A percentile compares a stretch with the other conserved stretches of the same genome.
These are phyloP conservation scores for Rosalia funebris DNA, from an alignment of 2,888 invertebrate genomes.

Conservation along the genomic window DNA sequence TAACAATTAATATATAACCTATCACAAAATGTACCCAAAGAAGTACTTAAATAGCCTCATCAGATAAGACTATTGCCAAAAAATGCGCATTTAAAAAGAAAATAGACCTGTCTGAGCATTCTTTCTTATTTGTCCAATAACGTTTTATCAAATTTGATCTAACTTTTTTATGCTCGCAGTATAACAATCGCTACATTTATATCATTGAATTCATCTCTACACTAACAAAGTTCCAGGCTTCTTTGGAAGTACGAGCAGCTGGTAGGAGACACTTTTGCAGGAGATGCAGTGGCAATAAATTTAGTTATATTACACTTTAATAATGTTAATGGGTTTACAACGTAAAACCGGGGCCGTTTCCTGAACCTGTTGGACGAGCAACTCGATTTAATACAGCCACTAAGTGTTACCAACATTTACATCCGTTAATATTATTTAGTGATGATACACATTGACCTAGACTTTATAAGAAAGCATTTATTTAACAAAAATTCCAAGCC, in stretches of 20 bases:
- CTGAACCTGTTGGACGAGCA: conserved; percentile 81
- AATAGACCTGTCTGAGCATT: too few species aligned
- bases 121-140: too few species aligned
- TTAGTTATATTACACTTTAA: conserved; percentile 86
- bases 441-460: conserved; percentile 92
- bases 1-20: too few species aligned
- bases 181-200: too few species aligned
- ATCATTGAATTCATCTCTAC: not conserved
- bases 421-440: conserved; percentile 87
- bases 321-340: conserved; percentile 95
- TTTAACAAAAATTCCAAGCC: too few species aligned
- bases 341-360: conserved; percentile 74
- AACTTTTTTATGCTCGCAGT: too few species aligned
- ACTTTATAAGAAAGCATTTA: conserved; percentile 77
- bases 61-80: too few species aligned
- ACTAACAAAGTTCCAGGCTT: conserved; percentile 68
- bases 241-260: conserved; percentile 80
- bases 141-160: too few species aligned
- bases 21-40: too few species aligned
- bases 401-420: conserved; percentile 76
- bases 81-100: too few species aligned
- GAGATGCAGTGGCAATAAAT: conserved; percentile 56
- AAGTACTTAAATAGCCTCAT: too few species aligned
- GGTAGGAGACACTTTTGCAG: conserved; percentile 70
- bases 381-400: conserved; percentile 85